phyloP scores from a whole-genome alignment of 2,113 vertebrate genomes.

The Xerus inauris region DNA sequence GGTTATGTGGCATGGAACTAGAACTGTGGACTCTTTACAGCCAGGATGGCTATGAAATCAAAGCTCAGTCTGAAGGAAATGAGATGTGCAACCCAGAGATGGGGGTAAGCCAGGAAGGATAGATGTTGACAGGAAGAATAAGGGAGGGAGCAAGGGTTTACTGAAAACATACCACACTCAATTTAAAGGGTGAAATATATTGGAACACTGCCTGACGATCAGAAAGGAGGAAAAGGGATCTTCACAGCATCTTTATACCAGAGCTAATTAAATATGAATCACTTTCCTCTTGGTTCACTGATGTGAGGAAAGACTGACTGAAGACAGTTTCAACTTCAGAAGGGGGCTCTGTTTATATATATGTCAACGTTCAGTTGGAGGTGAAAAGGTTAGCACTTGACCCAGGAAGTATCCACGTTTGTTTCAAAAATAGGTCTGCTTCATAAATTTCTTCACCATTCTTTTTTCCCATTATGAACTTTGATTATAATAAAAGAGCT shows the following conservation, averaged over 20 bases:
- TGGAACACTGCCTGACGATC: neutral
- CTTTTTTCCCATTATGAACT: conserved; percentile 53
- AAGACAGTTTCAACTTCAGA: conserved; percentile 86
- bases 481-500: conserved; percentile 68
- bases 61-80: conserved; percentile 21
- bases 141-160: neutral
- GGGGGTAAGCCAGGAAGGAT: neutral
- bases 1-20: neutral
- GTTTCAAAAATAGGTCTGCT: conserved; percentile 83
- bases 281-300: conserved; percentile 75
- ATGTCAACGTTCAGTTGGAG: conserved; percentile 86
- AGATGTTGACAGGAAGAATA: neutral
- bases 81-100: neutral
- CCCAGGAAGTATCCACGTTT: conserved; percentile 88
- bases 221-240: neutral
- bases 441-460: conserved; percentile 79
- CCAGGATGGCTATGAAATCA: neutral
- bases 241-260: conserved; percentile 48
- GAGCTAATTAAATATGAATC: conserved; percentile 80
- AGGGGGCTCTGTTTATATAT: conserved; percentile 87
- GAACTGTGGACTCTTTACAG: neutral
- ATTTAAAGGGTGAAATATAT: conserved; percentile 6
- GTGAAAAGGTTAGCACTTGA: conserved; percentile 92
- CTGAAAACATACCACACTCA: conserved; percentile 44
- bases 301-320: conserved; percentile 85